Evolutionary conservation across 2,797 vertebrate genomes (phyloP), one percentile per base, ranked within the genome.

Genomic region (Gymnodraco acuticeps): DNA sequence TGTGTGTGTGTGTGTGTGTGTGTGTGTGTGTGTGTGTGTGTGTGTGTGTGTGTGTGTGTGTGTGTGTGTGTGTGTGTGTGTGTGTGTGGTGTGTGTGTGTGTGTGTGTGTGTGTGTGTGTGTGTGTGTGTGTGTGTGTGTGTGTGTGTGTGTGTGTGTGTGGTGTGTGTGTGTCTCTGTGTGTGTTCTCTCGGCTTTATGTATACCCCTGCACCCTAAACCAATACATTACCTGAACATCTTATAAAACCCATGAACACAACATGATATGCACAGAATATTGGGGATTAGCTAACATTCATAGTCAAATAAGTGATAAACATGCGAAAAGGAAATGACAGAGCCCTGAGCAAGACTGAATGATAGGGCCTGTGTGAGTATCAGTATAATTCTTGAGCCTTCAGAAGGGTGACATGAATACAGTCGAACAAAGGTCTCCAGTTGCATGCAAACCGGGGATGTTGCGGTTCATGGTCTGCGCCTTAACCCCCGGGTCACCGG

Each of bases 1-100:
- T 33, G 15, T 56, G 41, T 17, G 17, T 38, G 58, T 23, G 19
- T 38, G 19, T 52, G 50, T 23, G 19, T 52, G 51, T 52, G 19
- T 52, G 50, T 51, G 50, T 51, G 69, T 27, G 72, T 27, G 70
- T 54, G 83, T 67, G 60, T 86, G 85, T 27, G 58, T 53, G 78
- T 47, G 63, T 53, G 54, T 45, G 70, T 52, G 63, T 58, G 53
- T 55, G 42, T 41, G 66, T 41, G 54, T 20, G 53, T 20, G 52
- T 33, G 15, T 56, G 41, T 13, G 17, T 38, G 58, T 23, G 50
- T 20, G 50, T 51, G 50, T 52, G 19, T 52, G 19, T 51, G 48
- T 51, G 48, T 51, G 74, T 33, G 72, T 27, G 70, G 83, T 67
- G 64, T 86, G 86, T 23, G 56, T 53, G 78, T 64, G 43, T 51